Evolutionary conservation across 2,888 invertebrate genomes (phyloP), one percentile per base, ranked within the genome.

Genomic region (Sussaba pulchella): DNA sequence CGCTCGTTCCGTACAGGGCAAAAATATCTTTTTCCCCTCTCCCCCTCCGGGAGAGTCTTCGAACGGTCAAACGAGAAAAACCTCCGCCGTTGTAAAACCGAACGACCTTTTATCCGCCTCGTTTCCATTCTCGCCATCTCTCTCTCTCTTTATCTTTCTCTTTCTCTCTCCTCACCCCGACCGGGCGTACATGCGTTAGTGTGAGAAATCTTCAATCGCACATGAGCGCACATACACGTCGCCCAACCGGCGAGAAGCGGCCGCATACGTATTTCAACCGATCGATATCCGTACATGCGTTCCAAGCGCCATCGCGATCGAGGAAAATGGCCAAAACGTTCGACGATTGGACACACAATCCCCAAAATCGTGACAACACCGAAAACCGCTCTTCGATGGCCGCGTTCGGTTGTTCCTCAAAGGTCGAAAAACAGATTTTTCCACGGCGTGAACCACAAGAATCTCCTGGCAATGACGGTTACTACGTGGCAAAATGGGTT

Each of bases 1-100:
- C 67, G 67, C 24, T 66, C 67, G 26, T 54, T 61, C 14, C 31
- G 31, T 47, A 67, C 67, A 67, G 66, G 5, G 67, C 74, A 67
- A 74, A 78, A 81, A 81, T 78, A 81, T 81, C 69, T 81, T 74
- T 67, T 71, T 70, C 41, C n/a, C n/a, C n/a, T n/a, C n/a, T n/a
- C n/a, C n/a, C n/a, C n/a, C n/a, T n/a, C n/a, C n/a, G n/a, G n/a
- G n/a, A n/a, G n/a, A n/a, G n/a, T 54, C 74, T 57, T 47, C 52
- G 54, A 26, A 36, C 50, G 10, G 19, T 9, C 19, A 8, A 8
- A 2, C 9, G 14, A 4, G 64, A 43, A 41, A 45, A 61, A 74
- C 52, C 70, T 69, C 57, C 39, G 61, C 61, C 39, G 54, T 24
- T 64, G n/a, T 76, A 57, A 67, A 66, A 31, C 31, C 70, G 69